Evolutionary conservation across 1,140 invertebrate species (phyloP), one percentile per base, ranked within the genome.

Genomic region (Samia ricini): DNA sequence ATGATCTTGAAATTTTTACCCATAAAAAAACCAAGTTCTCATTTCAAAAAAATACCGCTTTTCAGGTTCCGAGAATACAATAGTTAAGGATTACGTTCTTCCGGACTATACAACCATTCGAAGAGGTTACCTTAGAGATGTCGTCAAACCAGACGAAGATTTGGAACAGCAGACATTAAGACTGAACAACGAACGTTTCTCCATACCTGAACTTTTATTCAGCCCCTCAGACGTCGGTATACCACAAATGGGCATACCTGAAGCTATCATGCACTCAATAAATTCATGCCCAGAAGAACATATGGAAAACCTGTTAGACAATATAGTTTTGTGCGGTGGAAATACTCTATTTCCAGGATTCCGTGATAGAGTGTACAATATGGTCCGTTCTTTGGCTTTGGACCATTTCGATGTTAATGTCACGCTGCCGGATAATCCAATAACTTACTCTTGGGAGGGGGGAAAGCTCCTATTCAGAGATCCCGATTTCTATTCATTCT

Each of bases 171-270:
- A 99, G 92, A 94, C 95, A 54, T 92, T 99, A 24, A 86, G 96
- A 36, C 90, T 99, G 74, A 98, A 97, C 80, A 99, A 98, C 81
- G 97, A 98, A 85, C 88, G 97, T 56, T 99, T 99, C 88, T 91
- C 95, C 0, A 95, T 99, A 51, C 98, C 99, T 0, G 99, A 99
- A 91, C 90, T 99, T 19, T 89, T 99, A 7, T 99, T 99, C 85
- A 93, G 96, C 83, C 99, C 99, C 0, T 97, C 96, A 50, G 98
- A 99, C 91, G 95, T 99, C 59, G 98, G 98, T 2, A 96, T 99
- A 56, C 92, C 94, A 52, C 96, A 98, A 90, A 98, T 98, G 94
- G 99, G 99, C 5, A 96, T 99, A 67, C 91, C 96, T 0, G 98
- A 99, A 92, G 95, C 96, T 12, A 94, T 99, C 51, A 93, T 95